Evolutionary conservation across 1,140 invertebrate species (phyloP).

Genomic region (Phocides pigmalion): DNA sequence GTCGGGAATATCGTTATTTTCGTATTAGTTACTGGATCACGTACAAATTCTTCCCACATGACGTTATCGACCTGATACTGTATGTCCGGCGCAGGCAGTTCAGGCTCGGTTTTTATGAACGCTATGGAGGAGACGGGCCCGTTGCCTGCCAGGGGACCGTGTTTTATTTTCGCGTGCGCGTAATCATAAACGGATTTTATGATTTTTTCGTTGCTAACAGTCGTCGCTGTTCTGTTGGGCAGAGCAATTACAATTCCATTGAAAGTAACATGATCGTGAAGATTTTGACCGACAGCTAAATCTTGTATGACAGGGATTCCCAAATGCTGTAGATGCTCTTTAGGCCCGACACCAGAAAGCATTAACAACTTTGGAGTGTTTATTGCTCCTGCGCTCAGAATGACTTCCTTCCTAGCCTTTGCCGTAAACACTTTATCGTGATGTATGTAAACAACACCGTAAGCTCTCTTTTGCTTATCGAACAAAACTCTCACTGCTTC

Average conservation of each 20-base stretch:
- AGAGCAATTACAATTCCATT: slow-evolving; percentile 82
- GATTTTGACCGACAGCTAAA: slow-evolving; percentile 89
- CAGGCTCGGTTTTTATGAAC: slow-evolving; percentile 41
- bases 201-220: slow-evolving; percentile 33
- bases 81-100: slow-evolving; percentile 83
- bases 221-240: slow-evolving; percentile 37
- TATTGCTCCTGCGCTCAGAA: slow-evolving; percentile 87
- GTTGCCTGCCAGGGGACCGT: slow-evolving; percentile 37
- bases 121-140: slow-evolving; percentile 35
- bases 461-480: slow-evolving; percentile 85
- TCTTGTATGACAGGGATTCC: slow-evolving; percentile 86
- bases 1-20: slow-evolving; percentile 41
- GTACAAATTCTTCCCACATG: slow-evolving; percentile 34
- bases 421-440: slow-evolving; percentile 83
- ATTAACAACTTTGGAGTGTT: slow-evolving; percentile 89
- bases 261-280: slow-evolving; percentile 90
- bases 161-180: slow-evolving; percentile 32
- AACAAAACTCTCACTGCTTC: slow-evolving; percentile 89
- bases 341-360: slow-evolving; percentile 89
- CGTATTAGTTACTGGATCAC: slow-evolving; percentile 30
- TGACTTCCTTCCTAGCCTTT: slow-evolving; percentile 86
- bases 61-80: slow-evolving; percentile 68
- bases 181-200: slow-evolving; percentile 38
- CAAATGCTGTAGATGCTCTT: slow-evolving; percentile 83
- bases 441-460: slow-evolving; percentile 86